Evolutionary conservation across 1,140 invertebrate genomes (phyloP).

Genomic region (Trigoniulus corallinus): DNA sequence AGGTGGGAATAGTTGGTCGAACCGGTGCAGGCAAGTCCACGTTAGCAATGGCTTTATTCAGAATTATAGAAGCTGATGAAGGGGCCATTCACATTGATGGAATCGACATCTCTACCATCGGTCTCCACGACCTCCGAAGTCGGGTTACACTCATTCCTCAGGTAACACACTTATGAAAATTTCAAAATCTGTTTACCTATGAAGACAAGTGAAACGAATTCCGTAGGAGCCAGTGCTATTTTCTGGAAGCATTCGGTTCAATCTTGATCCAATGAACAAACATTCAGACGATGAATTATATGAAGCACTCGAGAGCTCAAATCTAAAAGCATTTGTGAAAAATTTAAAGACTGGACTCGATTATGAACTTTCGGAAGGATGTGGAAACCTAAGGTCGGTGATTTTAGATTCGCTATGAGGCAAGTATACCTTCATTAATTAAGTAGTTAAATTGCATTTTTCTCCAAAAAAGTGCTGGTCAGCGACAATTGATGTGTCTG

Average conservation of each 20-base stretch:
- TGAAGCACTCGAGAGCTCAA: slow-evolving; percentile 57
- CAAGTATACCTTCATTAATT: too few relatives aligned
- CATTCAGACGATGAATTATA: slow-evolving; percentile 65
- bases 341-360: slow-evolving; percentile 48
- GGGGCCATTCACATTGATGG: slow-evolving; percentile 84
- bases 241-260: slow-evolving; percentile 57
- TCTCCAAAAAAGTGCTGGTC: too few relatives aligned
- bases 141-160: slow-evolving; percentile 81
- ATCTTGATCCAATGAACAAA: slow-evolving; percentile 65
- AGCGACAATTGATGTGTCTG: too few relatives aligned
- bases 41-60: slow-evolving; percentile 60
- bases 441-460: too few relatives aligned
- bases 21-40: slow-evolving; percentile 76
- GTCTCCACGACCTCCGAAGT: slow-evolving; percentile 68
- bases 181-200: neutral
- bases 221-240: slow-evolving; percentile 73
- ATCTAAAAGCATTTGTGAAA: slow-evolving; percentile 58
- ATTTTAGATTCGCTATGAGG: too few relatives aligned
- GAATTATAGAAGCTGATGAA: slow-evolving; percentile 57
- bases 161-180: slow-evolving; percentile 25
- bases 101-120: slow-evolving; percentile 65
- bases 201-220: neutral
- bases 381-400: slow-evolving; percentile 71
- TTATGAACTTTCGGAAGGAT: slow-evolving; percentile 67
- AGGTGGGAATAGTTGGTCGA: slow-evolving; percentile 64